phyloP scores from a whole-genome alignment of 2,888 invertebrate genomes.

The Choreutis nemorana region DNA sequence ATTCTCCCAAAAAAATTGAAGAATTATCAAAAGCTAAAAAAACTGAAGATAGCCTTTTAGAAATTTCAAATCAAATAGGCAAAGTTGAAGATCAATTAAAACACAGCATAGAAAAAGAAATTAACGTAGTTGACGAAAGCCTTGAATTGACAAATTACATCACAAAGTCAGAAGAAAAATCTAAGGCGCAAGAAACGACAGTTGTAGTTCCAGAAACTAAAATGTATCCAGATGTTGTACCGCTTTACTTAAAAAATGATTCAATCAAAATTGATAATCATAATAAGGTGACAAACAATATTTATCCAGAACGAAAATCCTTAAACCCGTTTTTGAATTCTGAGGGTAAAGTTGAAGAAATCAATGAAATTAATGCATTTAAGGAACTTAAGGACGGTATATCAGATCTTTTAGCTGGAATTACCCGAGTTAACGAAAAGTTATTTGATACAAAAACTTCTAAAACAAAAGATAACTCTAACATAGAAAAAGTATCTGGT shows the following conservation, averaged over 20 bases:
- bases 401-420: slow-evolving; percentile 58
- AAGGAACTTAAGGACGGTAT: slow-evolving; percentile 60
- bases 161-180: slow-evolving; percentile 13
- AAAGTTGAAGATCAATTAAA: slow-evolving; percentile 59
- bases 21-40: slow-evolving; percentile 38
- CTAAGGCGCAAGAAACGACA: slow-evolving; percentile 30
- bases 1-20: slow-evolving; percentile 16
- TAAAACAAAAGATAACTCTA: slow-evolving; percentile 19
- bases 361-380: slow-evolving; percentile 55
- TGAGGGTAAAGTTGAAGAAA: slow-evolving; percentile 44
- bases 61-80: slow-evolving; percentile 54
- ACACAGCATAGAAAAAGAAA: slow-evolving; percentile 51
- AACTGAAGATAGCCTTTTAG: slow-evolving; percentile 58
- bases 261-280: slow-evolving; percentile 22
- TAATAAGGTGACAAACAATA: slow-evolving; percentile 13
- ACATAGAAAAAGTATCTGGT: slow-evolving; percentile 21
- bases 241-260: slow-evolving; percentile 32
- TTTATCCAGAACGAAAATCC: slow-evolving; percentile 20
- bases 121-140: slow-evolving; percentile 45
- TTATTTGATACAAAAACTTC: slow-evolving; percentile 34
- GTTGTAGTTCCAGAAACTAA: slow-evolving; percentile 29
- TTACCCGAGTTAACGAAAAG: slow-evolving; percentile 57
- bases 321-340: slow-evolving; percentile 46
- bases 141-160: slow-evolving; percentile 29
- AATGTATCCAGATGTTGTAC: slow-evolving; percentile 28